A percentile compares a stretch with the other conserved stretches of the same genome.
These are phyloP conservation scores for Calycopis cecrops DNA, from an alignment of 1,140 invertebrate species.

Conservation along the genomic window DNA sequence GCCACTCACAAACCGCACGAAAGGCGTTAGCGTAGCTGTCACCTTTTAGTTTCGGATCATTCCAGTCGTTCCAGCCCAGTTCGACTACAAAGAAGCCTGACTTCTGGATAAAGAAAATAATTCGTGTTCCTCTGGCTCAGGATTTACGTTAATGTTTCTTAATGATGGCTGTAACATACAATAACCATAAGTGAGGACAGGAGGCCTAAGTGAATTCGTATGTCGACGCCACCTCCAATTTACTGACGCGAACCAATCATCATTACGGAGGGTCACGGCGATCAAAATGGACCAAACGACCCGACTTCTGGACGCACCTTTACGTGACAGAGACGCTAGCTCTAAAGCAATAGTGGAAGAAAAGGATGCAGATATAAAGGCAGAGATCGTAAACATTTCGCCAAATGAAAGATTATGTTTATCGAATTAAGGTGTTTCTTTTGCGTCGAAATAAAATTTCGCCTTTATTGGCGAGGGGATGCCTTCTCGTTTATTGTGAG, in stretches of 20 bases:
- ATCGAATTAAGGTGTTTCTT: conserved; percentile 66
- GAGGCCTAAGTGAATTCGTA: conserved; percentile 63
- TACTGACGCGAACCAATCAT: conserved; percentile 57
- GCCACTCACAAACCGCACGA: too few species aligned
- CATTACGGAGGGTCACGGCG: conserved; percentile 54
- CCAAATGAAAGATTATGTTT: conserved; percentile 73
- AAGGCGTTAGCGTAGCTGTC: too few species aligned
- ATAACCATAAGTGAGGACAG: conserved; percentile 29
- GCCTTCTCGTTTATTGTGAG: conserved; percentile 41
- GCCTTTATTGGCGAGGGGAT: conserved; percentile 47
- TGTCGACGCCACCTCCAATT: conserved; percentile 59
- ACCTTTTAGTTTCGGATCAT: too few species aligned
- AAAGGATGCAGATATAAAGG: conserved; percentile 29
- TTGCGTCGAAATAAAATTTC: conserved; percentile 58
- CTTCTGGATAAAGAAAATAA: neutral
- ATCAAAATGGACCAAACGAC: conserved; percentile 48
- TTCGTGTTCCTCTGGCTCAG: neutral
- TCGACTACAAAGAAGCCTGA: neutral
- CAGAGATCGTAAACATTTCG: conserved; percentile 55
- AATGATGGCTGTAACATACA: conserved; percentile 15
- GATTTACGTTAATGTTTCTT: conserved; percentile 5
- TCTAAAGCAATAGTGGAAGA: conserved; percentile 22
- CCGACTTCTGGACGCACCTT: conserved; percentile 46
- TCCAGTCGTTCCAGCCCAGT: too few species aligned
- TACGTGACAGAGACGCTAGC: conserved; percentile 33